These are phyloP conservation scores for Hirtodrosophila cameraria DNA, from an alignment of 2,888 invertebrate species.

Conservation along the genomic window DNA sequence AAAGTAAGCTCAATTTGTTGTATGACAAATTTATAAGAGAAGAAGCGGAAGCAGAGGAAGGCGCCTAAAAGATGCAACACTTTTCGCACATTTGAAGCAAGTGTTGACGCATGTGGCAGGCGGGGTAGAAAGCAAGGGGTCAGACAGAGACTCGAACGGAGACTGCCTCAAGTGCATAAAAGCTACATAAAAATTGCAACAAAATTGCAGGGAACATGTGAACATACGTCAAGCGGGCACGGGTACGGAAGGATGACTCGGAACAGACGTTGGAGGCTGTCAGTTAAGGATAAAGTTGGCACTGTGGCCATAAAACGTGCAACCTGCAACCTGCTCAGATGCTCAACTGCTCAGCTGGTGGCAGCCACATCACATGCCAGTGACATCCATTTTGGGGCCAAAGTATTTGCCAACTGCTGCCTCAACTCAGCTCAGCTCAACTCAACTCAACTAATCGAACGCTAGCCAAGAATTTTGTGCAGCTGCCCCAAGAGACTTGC, in stretches of 20 bases:
- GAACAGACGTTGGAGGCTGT: conserved; percentile 62
- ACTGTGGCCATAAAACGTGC: conserved; percentile 70
- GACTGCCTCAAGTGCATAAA: conserved; percentile 45
- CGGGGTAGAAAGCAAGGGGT: background rate
- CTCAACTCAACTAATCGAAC: conserved; percentile 71
- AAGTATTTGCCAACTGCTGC: conserved; percentile 65
- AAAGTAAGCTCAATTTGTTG: conserved; percentile 58
- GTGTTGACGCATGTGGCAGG: conserved; percentile 51
- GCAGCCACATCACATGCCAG: conserved; percentile 52
- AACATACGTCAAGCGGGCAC: conserved; percentile 38
- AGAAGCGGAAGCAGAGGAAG: conserved; percentile 30
- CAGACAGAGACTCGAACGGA: conserved; percentile 4
- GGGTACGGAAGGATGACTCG: conserved; percentile 49
- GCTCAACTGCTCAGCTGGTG: background rate
- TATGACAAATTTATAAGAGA: conserved; percentile 57
- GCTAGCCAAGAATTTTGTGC: conserved; percentile 44
- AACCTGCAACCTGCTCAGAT: conserved; percentile 13
- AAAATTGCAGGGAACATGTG: conserved; percentile 64
- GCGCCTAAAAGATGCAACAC: conserved; percentile 64
- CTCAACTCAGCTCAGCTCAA: no score
- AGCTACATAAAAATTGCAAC: conserved; percentile 69
- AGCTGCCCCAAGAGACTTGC: conserved; percentile 33
- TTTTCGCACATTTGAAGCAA: conserved; percentile 47
- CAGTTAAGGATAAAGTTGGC: conserved; percentile 68
- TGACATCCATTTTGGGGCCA: conserved; percentile 54